Conservation (phyloP, 2,888 invertebrate genomes). For the Tridacna crocea region DNA sequence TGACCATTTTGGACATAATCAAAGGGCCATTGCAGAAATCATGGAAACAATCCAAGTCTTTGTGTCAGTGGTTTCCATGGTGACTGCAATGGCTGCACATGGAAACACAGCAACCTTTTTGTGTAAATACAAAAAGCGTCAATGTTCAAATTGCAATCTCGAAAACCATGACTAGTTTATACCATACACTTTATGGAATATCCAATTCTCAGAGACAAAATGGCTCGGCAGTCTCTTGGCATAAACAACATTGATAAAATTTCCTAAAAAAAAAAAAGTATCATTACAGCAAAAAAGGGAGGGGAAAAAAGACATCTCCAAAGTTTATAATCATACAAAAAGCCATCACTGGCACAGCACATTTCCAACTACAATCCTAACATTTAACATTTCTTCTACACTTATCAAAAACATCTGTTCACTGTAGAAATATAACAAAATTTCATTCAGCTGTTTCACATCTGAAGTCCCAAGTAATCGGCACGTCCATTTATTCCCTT, state of each 20-base stretch:
- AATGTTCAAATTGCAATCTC: conserved; percentile 50
- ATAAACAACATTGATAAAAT: conserved; percentile 24
- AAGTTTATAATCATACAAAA: conserved; percentile 27
- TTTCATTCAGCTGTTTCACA: conserved; percentile 1
- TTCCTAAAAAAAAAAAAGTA: conserved; percentile 11
- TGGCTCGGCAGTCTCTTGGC: conserved; percentile 13
- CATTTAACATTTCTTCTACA: too few relatives aligned
- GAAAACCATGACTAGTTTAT: conserved; percentile 54
- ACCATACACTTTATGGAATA: conserved; percentile 35
- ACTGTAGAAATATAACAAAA: conserved; percentile 5
- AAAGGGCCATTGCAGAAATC: neutral
- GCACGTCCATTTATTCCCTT: neutral
- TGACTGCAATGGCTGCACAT: conserved; percentile 9
- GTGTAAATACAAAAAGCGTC: conserved; percentile 29
- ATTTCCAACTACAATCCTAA: too few relatives aligned
- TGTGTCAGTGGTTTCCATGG: conserved; percentile 1
- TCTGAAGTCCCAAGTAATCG: neutral
- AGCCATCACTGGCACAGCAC: too few relatives aligned
- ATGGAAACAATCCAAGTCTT: neutral
- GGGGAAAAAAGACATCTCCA: neutral
- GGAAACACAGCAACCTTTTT: conserved; percentile 1
- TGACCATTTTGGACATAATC: conserved; percentile 51
- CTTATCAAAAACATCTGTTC: neutral
- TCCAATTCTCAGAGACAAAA: conserved; percentile 22
- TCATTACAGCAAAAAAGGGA: neutral